phyloP scores from a whole-genome alignment of 2,113 vertebrate species.

The Serilophus lunatus region DNA sequence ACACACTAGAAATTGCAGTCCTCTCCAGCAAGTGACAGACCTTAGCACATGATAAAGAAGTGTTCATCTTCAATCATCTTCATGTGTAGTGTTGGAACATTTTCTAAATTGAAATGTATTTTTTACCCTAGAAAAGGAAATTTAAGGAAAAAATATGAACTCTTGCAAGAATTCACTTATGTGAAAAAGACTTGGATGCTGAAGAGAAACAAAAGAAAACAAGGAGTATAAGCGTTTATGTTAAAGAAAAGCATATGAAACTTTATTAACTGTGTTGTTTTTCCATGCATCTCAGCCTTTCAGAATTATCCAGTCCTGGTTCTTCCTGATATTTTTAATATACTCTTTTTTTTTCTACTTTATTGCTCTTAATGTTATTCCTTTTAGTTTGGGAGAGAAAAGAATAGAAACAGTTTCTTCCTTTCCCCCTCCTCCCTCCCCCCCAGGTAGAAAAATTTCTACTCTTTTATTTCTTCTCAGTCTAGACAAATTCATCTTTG shows the following conservation, averaged over 20 bases:
- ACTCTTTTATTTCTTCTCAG: background rate
- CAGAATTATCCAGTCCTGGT: background rate
- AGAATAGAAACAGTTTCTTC: background rate
- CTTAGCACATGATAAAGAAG: background rate
- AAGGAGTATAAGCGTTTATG: background rate
- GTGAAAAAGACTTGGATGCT: background rate
- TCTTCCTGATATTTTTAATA: background rate
- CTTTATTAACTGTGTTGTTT: background rate
- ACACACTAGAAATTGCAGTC: background rate
- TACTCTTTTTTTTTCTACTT: background rate
- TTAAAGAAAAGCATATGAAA: background rate
- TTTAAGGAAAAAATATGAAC: background rate
- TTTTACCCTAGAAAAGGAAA: background rate
- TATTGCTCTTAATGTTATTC: background rate
- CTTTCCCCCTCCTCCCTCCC: background rate
- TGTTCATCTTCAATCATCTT: background rate
- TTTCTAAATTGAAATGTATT: background rate
- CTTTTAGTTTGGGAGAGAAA: background rate
- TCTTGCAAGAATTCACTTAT: background rate
- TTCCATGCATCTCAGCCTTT: background rate
- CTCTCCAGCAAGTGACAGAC: background rate
- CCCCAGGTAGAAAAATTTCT: background rate
- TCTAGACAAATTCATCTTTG: background rate
- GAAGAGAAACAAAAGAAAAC: background rate
- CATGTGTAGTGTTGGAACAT: accelerated